A percentile compares a stretch with the other conserved stretches of the same genome.
phyloP scores from a whole-genome alignment of 1,140 invertebrate species.

The Drosophila ogumai region DNA sequence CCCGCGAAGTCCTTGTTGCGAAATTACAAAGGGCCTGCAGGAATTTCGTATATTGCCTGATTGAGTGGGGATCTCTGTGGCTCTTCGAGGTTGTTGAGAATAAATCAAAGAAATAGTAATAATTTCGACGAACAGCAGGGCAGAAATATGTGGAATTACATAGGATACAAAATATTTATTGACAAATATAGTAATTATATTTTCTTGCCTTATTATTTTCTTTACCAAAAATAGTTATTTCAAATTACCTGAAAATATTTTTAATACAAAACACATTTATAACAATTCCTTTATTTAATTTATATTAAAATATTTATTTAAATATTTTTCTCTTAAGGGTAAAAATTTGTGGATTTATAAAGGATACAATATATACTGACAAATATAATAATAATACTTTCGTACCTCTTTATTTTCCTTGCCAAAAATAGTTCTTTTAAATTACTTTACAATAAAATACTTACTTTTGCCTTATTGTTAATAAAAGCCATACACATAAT shows the following conservation, averaged over 20 bases:
- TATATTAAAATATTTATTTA: too few relatives aligned
- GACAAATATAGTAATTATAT: not conserved
- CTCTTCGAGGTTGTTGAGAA: not conserved
- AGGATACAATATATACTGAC: too few relatives aligned
- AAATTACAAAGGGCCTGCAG: not conserved
- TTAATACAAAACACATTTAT: not conserved
- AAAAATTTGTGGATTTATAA: not conserved
- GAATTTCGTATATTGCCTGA: not conserved
- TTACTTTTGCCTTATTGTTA: too few relatives aligned
- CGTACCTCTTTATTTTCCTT: not conserved
- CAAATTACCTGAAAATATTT: not conserved
- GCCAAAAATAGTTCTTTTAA: not conserved
- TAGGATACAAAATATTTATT: too few relatives aligned
- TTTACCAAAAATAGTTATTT: not conserved
- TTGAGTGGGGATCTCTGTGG: not conserved
- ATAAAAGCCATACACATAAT: too few relatives aligned
- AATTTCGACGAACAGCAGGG: not conserved
- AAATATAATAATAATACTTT: not conserved
- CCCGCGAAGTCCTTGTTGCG: constrained; percentile 4
- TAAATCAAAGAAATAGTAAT: not conserved
- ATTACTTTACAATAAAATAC: not conserved
- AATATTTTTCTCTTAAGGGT: not conserved
- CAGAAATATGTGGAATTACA: too few relatives aligned
- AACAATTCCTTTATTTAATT: not conserved
- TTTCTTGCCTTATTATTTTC: too few relatives aligned